These are phyloP conservation scores for Lydus trimaculatus DNA, from an alignment of 2,888 invertebrate genomes.

Conservation along the genomic window DNA sequence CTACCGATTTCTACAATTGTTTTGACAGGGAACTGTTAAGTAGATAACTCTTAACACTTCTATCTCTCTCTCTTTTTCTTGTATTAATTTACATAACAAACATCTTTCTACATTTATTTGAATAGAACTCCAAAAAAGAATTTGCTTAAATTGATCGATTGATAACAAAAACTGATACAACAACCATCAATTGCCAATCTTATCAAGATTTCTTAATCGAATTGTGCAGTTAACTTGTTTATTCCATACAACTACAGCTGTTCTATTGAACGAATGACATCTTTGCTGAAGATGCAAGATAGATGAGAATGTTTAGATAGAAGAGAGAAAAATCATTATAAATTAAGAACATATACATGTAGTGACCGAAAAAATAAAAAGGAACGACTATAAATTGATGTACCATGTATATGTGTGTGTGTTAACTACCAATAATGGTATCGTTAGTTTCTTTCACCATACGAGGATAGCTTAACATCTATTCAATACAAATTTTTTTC, in stretches of 20 bases:
- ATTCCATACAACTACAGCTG: neutral
- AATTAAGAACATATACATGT: neutral
- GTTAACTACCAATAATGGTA: neutral
- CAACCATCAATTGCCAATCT: neutral
- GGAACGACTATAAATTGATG: neutral
- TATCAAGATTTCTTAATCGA: neutral
- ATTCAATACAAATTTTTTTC: neutral
- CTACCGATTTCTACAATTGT: neutral
- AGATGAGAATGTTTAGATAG: neutral
- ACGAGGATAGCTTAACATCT: neutral
- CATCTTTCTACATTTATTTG: neutral
- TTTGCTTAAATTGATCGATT: neutral
- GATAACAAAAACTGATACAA: neutral
- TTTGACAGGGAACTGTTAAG: neutral
- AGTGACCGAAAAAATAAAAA: too few species aligned
- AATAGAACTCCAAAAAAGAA: neutral
- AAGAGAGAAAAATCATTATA: neutral
- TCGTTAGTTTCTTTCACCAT: neutral
- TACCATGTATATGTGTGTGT: too few species aligned
- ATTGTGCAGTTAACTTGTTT: slow-evolving; percentile 1
- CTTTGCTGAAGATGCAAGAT: neutral
- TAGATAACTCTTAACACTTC: neutral
- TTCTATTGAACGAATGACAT: neutral
- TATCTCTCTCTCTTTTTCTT: neutral
- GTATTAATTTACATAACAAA: neutral